A percentile compares a stretch with the other conserved stretches of the same genome.
Evolutionary conservation across 2,113 vertebrate genomes (phyloP).

Genomic region (Danionella cerebrum): DNA sequence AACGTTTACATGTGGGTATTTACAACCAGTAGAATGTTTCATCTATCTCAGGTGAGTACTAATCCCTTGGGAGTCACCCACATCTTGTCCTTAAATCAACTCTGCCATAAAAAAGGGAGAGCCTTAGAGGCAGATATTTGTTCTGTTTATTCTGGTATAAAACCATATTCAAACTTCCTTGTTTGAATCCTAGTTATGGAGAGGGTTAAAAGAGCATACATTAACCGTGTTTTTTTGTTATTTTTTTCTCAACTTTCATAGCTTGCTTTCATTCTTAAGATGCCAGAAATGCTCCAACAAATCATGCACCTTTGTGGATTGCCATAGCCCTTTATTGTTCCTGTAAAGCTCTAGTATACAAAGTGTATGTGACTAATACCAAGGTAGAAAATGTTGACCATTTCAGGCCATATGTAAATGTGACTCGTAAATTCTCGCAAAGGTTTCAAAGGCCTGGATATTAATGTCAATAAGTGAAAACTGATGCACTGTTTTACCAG

Average conservation of each 20-base stretch:
- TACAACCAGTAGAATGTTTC: background rate
- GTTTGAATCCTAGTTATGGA: background rate
- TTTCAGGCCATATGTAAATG: background rate
- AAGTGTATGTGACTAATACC: no score
- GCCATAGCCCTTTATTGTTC: background rate
- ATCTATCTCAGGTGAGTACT: background rate
- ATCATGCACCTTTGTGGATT: background rate
- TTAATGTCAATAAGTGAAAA: background rate
- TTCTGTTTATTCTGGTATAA: background rate
- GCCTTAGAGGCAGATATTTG: background rate
- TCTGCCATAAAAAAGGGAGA: background rate
- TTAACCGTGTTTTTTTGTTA: background rate
- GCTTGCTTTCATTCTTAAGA: background rate
- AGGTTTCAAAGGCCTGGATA: background rate
- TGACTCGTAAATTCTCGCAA: background rate
- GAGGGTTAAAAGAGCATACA: background rate
- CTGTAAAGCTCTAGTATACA: no score
- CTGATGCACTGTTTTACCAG: background rate
- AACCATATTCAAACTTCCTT: background rate
- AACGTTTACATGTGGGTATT: background rate
- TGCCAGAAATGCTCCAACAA: background rate
- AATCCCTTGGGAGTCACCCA: background rate
- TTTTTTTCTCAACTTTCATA: background rate
- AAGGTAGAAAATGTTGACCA: background rate
- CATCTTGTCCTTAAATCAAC: constrained; percentile 1